Percentiles rank a stretch among this genome's conserved stretches.
Evolutionary conservation across 2,113 vertebrate genomes (phyloP).

Genomic region (Glareola pratincola): DNA sequence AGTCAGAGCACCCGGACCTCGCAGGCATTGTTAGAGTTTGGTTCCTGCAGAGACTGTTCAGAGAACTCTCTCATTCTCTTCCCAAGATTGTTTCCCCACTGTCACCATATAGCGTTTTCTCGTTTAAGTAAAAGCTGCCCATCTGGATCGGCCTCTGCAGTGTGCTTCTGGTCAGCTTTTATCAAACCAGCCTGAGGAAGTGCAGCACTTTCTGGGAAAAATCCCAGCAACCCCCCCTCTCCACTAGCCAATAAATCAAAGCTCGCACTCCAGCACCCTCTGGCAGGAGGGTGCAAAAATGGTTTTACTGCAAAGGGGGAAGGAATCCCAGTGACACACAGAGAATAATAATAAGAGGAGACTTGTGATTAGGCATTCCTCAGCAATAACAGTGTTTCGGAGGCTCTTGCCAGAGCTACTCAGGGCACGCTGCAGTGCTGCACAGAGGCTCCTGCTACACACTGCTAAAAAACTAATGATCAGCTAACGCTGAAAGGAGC

Average conservation of each 20-base stretch:
- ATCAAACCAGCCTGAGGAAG: conserved; percentile 13
- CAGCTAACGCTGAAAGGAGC: not conserved
- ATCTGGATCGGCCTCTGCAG: not conserved
- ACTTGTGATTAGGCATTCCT: not conserved
- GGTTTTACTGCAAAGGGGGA: not conserved
- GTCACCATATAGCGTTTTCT: not conserved
- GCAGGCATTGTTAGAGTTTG: not conserved
- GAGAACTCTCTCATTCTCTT: not conserved
- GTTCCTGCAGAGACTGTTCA: not conserved
- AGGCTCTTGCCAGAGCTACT: not conserved
- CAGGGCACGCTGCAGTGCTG: rapidly evolving
- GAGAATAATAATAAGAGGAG: not conserved
- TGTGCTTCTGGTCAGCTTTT: not conserved
- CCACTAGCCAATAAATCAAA: not conserved
- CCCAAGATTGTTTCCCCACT: not conserved
- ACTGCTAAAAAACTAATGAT: not conserved
- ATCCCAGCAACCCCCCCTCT: not conserved
- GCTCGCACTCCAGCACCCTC: not conserved
- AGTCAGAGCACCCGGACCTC: not conserved
- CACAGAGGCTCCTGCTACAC: not conserved
- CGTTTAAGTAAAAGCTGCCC: not conserved
- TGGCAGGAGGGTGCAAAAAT: not conserved
- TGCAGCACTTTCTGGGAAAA: not conserved
- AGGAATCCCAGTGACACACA: not conserved
- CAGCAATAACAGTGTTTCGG: not conserved